A percentile compares a stretch with the other conserved stretches of the same genome.
phyloP scores from a whole-genome alignment of 2,113 vertebrate genomes.

The Entelurus aequoreus region DNA sequence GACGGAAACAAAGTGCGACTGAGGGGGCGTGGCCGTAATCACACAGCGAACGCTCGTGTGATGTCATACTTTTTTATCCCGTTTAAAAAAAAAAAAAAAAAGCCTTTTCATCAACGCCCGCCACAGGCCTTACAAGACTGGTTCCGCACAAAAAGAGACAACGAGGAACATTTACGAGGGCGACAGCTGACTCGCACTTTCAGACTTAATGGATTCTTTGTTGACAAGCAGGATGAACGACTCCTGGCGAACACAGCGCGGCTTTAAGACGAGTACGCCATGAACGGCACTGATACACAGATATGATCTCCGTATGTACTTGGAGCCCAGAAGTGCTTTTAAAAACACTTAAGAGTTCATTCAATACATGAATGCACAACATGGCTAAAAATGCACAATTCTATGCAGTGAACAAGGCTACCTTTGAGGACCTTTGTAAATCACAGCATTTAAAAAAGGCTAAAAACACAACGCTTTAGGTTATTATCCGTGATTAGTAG shows the following conservation, averaged over 20 bases:
- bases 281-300: not conserved
- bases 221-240: not conserved
- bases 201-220: not conserved
- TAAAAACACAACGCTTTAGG: too few relatives aligned
- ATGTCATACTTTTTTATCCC: too few relatives aligned
- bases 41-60: too few relatives aligned
- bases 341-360: not conserved
- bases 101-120: too few relatives aligned
- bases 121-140: too few relatives aligned
- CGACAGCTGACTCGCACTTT: not conserved
- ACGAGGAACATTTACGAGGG: not conserved
- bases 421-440: not conserved
- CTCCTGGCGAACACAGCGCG: not conserved
- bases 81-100: too few relatives aligned
- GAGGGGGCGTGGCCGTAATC: too few relatives aligned
- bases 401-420: not conserved
- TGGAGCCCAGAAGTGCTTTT: not conserved
- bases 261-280: not conserved
- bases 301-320: not conserved
- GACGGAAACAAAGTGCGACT: not conserved
- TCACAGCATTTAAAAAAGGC: not conserved
- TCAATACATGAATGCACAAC: not conserved
- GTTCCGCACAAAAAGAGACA: too few relatives aligned
- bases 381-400: not conserved
- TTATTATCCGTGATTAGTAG: too few relatives aligned